These are phyloP conservation scores for Epinotia ramella DNA, from an alignment of 2,888 invertebrate species.

Conservation along the genomic window DNA sequence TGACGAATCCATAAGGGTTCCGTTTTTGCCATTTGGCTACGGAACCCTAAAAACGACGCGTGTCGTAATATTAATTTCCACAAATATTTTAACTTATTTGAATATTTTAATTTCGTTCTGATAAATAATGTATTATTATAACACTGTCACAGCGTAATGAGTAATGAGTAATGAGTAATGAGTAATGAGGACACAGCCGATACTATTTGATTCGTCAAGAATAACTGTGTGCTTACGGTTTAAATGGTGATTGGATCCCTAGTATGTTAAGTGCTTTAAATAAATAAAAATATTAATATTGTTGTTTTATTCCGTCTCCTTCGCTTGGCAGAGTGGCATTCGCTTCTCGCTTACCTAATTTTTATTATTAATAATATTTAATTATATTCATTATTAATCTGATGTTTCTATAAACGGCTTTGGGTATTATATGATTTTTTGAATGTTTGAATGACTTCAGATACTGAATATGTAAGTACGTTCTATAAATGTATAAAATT, in stretches of 20 bases:
- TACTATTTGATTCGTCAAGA: not conserved
- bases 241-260: not conserved
- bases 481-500: too few species aligned
- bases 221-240: not conserved
- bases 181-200: too few species aligned
- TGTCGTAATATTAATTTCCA: too few species aligned
- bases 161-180: too few species aligned
- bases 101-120: too few species aligned
- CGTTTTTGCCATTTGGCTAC: too few species aligned
- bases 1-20: too few species aligned
- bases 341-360: not conserved
- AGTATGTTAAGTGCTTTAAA: not conserved
- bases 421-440: not conserved
- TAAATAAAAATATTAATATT: not conserved
- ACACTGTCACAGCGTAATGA: too few species aligned
- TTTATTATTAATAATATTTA: not conserved
- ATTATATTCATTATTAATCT: not conserved
- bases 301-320: slow-evolving; percentile 25
- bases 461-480: too few species aligned
- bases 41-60: too few species aligned
- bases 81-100: too few species aligned
- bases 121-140: too few species aligned
- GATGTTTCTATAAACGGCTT: not conserved
- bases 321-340: slow-evolving; percentile 10
- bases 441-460: not conserved